A percentile compares a stretch with the other conserved stretches of the same genome.
These are phyloP conservation scores for Phyllopteryx taeniolatus DNA, from an alignment of 2,113 vertebrate species.

Conservation along the genomic window DNA sequence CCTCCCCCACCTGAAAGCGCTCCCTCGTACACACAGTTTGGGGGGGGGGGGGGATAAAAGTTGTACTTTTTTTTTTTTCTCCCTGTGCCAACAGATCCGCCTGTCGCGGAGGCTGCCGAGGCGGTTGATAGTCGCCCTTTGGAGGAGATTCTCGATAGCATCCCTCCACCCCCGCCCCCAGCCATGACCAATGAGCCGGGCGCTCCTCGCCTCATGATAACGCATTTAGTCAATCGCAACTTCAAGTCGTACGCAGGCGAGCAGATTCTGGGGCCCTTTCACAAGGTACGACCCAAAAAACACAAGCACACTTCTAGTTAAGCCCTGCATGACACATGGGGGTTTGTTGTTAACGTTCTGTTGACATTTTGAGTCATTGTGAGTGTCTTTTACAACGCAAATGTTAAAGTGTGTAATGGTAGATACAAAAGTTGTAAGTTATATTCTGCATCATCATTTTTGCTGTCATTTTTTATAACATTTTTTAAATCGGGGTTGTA, in stretches of 20 bases:
- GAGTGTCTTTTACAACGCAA: not conserved
- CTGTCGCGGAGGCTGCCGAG: slow-evolving; percentile 71
- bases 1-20: slow-evolving; percentile 66
- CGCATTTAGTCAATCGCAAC: slow-evolving; percentile 96
- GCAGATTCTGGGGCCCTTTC: slow-evolving; percentile 93
- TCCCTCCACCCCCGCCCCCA: slow-evolving; percentile 94
- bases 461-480: slow-evolving; percentile 4
- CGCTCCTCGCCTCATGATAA: slow-evolving; percentile 97
- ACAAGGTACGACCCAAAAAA: slow-evolving; percentile 83
- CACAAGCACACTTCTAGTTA: not conserved
- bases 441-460: slow-evolving; percentile 1
- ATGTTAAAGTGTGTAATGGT: not conserved
- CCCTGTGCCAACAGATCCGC: slow-evolving; percentile 67
- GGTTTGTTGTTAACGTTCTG: slow-evolving; percentile 10
- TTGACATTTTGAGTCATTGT: slow-evolving; percentile 15
- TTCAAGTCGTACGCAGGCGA: slow-evolving; percentile 97
- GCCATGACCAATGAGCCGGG: slow-evolving; percentile 97
- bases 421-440: slow-evolving; percentile 3
- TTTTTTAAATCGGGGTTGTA: slow-evolving; percentile 13
- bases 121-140: slow-evolving; percentile 85
- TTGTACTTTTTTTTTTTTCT: slow-evolving; percentile 42
- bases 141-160: slow-evolving; percentile 95
- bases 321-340: slow-evolving; percentile 14
- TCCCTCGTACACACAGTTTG: slow-evolving; percentile 1
- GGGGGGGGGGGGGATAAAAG: slow-evolving; percentile 60